Conservation (phyloP, 2,797 vertebrate species). For the Hippoglossus hippoglossus region DNA sequence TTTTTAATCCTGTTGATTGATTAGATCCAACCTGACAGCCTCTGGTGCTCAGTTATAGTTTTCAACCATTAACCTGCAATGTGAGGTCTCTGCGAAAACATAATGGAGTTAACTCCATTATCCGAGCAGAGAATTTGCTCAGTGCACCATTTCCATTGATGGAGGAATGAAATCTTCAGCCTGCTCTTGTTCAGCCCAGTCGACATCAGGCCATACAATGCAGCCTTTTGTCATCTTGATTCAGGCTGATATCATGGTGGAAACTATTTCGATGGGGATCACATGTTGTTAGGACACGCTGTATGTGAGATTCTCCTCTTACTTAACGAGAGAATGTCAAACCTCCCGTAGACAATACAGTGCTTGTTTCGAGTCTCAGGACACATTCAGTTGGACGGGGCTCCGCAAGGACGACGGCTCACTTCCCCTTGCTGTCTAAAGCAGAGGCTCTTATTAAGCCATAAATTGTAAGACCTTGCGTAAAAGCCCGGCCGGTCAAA, state of each 20-base stretch:
- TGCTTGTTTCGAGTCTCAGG: constrained; percentile 71
- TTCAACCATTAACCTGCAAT: neutral
- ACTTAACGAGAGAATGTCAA: constrained; percentile 80
- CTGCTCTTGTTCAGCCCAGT: constrained; percentile 59
- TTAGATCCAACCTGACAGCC: constrained; percentile 19
- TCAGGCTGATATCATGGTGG: constrained; percentile 87
- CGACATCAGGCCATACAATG: constrained; percentile 77
- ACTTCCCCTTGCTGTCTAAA: constrained; percentile 45
- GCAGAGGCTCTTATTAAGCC: constrained; percentile 27
- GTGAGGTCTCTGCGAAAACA: constrained; percentile 18
- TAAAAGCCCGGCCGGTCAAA: constrained; percentile 19
- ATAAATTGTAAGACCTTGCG: constrained; percentile 19
- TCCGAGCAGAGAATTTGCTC: constrained; percentile 70
- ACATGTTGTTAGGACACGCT: constrained; percentile 82
- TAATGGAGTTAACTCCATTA: constrained; percentile 52
- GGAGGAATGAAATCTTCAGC: constrained; percentile 56
- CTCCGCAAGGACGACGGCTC: constrained; percentile 39
- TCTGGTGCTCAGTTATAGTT: neutral
- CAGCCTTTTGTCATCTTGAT: constrained; percentile 79
- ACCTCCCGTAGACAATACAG: constrained; percentile 75
- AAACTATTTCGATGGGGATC: constrained; percentile 86
- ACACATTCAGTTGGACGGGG: constrained; percentile 51
- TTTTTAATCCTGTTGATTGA: constrained; percentile 71
- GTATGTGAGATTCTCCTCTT: constrained; percentile 79
- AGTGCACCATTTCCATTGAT: constrained; percentile 63